These are phyloP conservation scores for Cantharis rufa DNA, from an alignment of 2,888 invertebrate species.

Conservation along the genomic window DNA sequence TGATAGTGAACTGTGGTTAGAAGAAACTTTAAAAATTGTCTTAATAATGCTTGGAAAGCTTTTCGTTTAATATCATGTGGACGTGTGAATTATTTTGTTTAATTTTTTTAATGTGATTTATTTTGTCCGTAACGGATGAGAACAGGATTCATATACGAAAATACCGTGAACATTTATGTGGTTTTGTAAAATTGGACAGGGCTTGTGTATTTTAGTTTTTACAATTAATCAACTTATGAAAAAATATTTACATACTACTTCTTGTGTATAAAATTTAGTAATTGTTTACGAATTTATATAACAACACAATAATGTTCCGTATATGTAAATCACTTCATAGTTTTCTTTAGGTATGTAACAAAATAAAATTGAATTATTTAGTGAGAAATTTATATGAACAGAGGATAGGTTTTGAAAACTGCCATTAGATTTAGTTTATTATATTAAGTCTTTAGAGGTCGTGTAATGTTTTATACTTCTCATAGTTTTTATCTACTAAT, in stretches of 20 bases:
- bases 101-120: not conserved
- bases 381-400: constrained; percentile 11
- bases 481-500: constrained; percentile 6
- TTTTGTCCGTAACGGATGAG: not conserved
- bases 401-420: constrained; percentile 26
- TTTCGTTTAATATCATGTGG: not conserved
- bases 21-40: constrained; percentile 24
- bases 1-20: constrained; percentile 46
- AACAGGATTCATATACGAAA: not conserved
- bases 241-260: not conserved
- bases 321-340: constrained; percentile 27
- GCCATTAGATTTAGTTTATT: constrained; percentile 29
- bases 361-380: constrained; percentile 15
- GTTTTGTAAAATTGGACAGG: not conserved
- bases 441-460: constrained; percentile 21
- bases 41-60: not conserved
- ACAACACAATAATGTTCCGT: constrained; percentile 26
- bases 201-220: not conserved
- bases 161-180: not conserved
- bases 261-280: not conserved
- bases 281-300: constrained; percentile 14
- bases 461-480: constrained; percentile 29
- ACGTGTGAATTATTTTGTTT: not conserved
- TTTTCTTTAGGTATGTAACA: constrained; percentile 13
- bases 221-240: not conserved